Conservation (phyloP, 2,113 vertebrate genomes). For the Elaphurus davidianus region DNA sequence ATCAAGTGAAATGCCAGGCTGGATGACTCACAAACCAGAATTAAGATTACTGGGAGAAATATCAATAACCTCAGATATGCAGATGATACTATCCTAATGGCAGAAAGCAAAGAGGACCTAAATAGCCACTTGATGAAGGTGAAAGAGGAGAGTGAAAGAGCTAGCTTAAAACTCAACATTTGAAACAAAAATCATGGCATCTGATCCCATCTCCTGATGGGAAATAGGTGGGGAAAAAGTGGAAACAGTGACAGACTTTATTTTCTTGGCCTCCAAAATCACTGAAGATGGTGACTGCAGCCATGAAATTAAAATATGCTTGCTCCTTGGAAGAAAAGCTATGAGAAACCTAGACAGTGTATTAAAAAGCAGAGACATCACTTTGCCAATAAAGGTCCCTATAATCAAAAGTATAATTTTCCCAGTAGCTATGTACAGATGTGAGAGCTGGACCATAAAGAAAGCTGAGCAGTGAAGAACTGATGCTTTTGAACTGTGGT, state of each 20-base stretch:
- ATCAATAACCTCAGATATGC: not conserved
- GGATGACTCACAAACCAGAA: not conserved
- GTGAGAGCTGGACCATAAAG: not conserved
- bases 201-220: not conserved
- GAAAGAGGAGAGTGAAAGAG: not conserved
- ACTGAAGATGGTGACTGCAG: not conserved
- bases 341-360: not conserved
- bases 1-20: not conserved
- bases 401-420: not conserved
- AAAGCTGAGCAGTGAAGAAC: not conserved
- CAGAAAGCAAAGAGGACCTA: not conserved
- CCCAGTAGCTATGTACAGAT: not conserved
- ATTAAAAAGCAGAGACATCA: not conserved
- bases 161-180: not conserved
- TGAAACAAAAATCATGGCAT: not conserved
- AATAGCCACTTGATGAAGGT: not conserved
- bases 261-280: not conserved
- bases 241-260: not conserved
- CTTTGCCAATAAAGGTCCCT: not conserved
- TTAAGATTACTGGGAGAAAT: not conserved
- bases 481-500: not conserved
- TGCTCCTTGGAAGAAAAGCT: not conserved
- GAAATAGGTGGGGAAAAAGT: not conserved
- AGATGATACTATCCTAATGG: not conserved
- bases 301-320: not conserved